Base-by-base conservation (phyloP, 1,140 invertebrate species). In the Drosophila parabipectinata region DNA sequence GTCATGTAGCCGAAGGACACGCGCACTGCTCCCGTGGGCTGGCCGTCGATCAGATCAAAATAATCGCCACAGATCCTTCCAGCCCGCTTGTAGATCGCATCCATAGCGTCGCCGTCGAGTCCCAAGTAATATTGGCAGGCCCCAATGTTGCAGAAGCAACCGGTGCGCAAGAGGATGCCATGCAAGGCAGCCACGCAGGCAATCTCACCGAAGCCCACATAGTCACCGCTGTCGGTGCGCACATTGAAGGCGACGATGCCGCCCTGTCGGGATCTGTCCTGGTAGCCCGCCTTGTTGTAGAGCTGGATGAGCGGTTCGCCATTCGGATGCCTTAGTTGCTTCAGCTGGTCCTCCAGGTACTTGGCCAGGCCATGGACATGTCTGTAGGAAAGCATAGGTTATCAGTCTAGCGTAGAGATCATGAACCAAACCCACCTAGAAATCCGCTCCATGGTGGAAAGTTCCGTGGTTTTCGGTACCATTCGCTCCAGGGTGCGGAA, bases 101-200 rank as follows among this genome's bases (percentile, higher is more conserved):
- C 94, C 61, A 98, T 93, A 39, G 97, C 95, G 4, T 94, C 90
- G 41, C 95, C 93, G 0, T 94, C 94, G 7, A 98, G 91, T 3
- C 93, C 92, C 24, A 99, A 93, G 90, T 97, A 96, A 34, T 95
- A 93, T 92, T 98, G 96, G 92, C 98, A 99, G 5, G 98, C 97
- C 15, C 98, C 98, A 5, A 98, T 96, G 93, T 99, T 99, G 91
- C 98, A 99, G 91, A 99, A 98, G 92, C 98, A 99, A 0, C 98
- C 98, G 2, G 97, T 98, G 76, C 98, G 94, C 14, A 99, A 88
- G 80, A 96, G 95, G 56, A 99, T 96, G 62, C 96, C 95, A 90
- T 98, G 95, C 18, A 98, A 90, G 68, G 97, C 95, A 0, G 97
- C 96, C 92, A 99, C 95, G 78, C 98, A 96, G 60, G 97, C 94